Conservation (phyloP, 2,888 invertebrate species). For the Ornithoptera priamus region DNA sequence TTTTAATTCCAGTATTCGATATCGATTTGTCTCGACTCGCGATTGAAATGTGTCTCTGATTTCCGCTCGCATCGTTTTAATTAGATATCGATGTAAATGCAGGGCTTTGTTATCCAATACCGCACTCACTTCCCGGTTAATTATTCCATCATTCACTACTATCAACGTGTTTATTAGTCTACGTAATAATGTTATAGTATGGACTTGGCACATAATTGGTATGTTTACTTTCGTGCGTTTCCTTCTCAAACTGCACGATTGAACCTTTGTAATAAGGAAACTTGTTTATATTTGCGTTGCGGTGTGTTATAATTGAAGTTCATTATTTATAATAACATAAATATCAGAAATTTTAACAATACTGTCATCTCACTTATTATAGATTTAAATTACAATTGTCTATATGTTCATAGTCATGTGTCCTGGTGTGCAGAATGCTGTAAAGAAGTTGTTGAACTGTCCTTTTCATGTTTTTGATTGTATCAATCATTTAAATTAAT, state of each 20-base stretch:
- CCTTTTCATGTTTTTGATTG: too few species aligned
- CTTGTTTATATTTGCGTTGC: background rate
- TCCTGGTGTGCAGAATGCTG: too few species aligned
- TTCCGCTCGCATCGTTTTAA: constrained; percentile 37
- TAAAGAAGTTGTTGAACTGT: too few species aligned
- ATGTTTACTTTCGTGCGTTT: constrained; percentile 22
- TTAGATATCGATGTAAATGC: constrained; percentile 54
- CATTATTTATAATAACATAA: background rate
- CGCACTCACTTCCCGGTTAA: constrained; percentile 45
- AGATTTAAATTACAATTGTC: background rate
- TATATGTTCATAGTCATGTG: background rate
- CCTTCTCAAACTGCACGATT: constrained; percentile 14
- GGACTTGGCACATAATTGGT: constrained; percentile 15
- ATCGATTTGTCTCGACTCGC: constrained; percentile 44
- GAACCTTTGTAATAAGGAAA: background rate
- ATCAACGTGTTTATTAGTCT: constrained; percentile 30
- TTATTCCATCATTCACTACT: constrained; percentile 43
- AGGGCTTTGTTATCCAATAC: constrained; percentile 47
- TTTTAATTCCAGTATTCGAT: constrained; percentile 46
- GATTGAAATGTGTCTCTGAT: constrained; percentile 27
- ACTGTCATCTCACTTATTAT: background rate
- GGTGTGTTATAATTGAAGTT: background rate
- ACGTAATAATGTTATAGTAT: constrained; percentile 32
- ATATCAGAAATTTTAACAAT: background rate
- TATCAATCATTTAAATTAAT: too few species aligned